Conservation (phyloP, 1,140 invertebrate species). For the Thalassaphorura encarpata region DNA sequence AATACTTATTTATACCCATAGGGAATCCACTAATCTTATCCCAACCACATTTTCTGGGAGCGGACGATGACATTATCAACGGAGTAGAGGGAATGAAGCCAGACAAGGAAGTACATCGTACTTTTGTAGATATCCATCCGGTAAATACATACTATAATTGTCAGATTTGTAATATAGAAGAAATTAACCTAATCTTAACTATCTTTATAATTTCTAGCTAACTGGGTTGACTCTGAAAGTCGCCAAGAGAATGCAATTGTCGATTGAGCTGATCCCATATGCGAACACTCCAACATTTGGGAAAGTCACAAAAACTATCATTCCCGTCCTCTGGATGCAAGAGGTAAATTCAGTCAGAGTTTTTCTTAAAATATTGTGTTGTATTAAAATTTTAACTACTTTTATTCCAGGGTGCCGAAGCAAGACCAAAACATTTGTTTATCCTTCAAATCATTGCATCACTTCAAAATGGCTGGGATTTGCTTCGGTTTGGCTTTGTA, state of each 20-base stretch:
- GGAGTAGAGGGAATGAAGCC: constrained; percentile 62
- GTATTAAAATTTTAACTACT: neutral
- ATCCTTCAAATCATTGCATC: constrained; percentile 4
- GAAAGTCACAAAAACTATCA: constrained; percentile 11
- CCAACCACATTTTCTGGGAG: constrained; percentile 67
- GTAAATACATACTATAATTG: constrained; percentile 43
- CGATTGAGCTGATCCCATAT: constrained; percentile 17
- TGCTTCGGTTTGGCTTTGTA: constrained; percentile 18
- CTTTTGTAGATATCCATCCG: constrained; percentile 63
- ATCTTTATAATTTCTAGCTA: constrained; percentile 14
- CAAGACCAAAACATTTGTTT: neutral
- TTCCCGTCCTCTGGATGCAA: constrained; percentile 22
- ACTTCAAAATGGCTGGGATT: constrained; percentile 13
- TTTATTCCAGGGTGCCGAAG: constrained; percentile 3
- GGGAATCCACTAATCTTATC: constrained; percentile 59
- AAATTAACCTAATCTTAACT: neutral
- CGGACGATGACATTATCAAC: constrained; percentile 52
- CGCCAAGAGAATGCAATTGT: constrained; percentile 20
- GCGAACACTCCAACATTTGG: constrained; percentile 15
- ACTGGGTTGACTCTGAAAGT: constrained; percentile 23
- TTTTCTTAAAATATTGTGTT: neutral
- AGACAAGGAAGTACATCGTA: constrained; percentile 55
- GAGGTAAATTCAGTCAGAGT: constrained; percentile 21
- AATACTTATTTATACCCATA: constrained; percentile 1
- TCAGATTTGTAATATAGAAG: no score